Conservation (phyloP, 2,113 vertebrate species). For the Oncorhynchus nerka region DNA sequence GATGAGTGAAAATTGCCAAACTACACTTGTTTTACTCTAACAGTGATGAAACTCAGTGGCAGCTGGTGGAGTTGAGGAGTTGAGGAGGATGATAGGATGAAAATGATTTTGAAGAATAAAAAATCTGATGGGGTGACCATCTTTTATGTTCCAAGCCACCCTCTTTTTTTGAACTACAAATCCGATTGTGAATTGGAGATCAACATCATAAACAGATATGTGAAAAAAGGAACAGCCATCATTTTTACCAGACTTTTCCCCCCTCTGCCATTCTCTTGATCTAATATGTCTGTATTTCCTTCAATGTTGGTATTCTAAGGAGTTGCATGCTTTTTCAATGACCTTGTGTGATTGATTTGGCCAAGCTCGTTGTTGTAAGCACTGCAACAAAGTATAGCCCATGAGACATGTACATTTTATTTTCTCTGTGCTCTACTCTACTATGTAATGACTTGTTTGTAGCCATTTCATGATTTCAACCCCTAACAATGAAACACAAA, state of each 20-base stretch:
- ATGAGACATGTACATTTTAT: slow-evolving; percentile 26
- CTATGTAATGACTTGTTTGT: slow-evolving; percentile 20
- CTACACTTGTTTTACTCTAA: too few relatives aligned
- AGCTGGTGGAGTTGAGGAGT: too few relatives aligned
- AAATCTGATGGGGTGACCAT: too few relatives aligned
- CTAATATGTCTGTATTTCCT: too few relatives aligned
- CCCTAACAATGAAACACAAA: not conserved
- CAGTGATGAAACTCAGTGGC: too few relatives aligned
- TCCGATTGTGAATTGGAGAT: slow-evolving; percentile 8
- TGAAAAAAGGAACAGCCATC: not conserved
- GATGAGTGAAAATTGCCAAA: slow-evolving; percentile 9
- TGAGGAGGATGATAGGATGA: too few relatives aligned
- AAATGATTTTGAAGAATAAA: too few relatives aligned
- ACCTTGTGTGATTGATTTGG: slow-evolving; percentile 49
- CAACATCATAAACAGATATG: too few relatives aligned
- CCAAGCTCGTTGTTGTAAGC: slow-evolving; percentile 44
- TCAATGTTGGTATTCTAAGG: slow-evolving; percentile 24
- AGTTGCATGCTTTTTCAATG: slow-evolving; percentile 12
- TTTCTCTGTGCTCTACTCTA: slow-evolving; percentile 18
- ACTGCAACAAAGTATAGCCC: slow-evolving; percentile 22
- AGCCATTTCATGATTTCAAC: slow-evolving; percentile 6
- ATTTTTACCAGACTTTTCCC: slow-evolving; percentile 4
- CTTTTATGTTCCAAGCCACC: too few relatives aligned
- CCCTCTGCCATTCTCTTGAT: too few relatives aligned
- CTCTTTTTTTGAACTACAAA: not conserved